These are phyloP conservation scores for Panthera tigris DNA, from an alignment of 2,113 vertebrate species.

Conservation along the genomic window DNA sequence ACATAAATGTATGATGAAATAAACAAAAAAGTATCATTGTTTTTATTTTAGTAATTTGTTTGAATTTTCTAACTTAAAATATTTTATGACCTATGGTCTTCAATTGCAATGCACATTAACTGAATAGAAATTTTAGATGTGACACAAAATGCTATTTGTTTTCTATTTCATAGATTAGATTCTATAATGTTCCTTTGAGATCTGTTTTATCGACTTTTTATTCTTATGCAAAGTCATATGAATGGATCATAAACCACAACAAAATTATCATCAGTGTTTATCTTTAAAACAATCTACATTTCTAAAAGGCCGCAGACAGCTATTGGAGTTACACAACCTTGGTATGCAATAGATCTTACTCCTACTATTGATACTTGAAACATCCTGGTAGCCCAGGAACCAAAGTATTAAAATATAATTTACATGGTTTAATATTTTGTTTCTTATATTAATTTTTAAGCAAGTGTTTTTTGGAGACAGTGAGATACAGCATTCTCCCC, in stretches of 20 bases:
- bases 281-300: background rate
- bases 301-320: slow-evolving; percentile 39
- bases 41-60: background rate
- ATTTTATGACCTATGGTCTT: background rate
- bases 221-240: slow-evolving; percentile 23
- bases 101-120: background rate
- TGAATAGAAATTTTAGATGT: background rate
- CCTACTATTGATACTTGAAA: slow-evolving; percentile 59
- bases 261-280: slow-evolving; percentile 30
- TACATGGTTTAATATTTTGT: slow-evolving; percentile 54
- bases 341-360: slow-evolving; percentile 47
- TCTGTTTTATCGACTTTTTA: background rate
- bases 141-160: background rate
- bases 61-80: background rate
- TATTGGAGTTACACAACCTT: background rate
- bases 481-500: slow-evolving; percentile 36
- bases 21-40: background rate
- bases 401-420: slow-evolving; percentile 58
- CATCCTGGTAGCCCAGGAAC: background rate
- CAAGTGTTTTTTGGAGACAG: slow-evolving; percentile 65
- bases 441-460: slow-evolving; percentile 65
- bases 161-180: background rate
- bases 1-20: background rate
- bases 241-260: slow-evolving; percentile 26
- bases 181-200: background rate